Evolutionary conservation across 2,113 vertebrate genomes (phyloP).

Genomic region (Colius striatus): DNA sequence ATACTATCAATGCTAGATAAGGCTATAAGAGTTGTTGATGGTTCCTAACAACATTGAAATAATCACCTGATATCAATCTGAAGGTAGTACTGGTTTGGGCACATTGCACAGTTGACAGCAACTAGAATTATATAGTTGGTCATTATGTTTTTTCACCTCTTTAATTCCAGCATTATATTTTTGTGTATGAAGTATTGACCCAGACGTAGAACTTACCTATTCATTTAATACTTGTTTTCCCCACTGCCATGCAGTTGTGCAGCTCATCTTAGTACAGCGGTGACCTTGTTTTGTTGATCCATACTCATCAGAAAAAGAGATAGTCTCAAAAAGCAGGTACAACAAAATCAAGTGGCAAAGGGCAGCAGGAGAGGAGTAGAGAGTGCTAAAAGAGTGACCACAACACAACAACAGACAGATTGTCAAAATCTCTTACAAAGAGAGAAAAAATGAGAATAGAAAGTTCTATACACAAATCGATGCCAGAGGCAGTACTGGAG

Average conservation of each 20-base stretch:
- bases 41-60: background rate
- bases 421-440: background rate
- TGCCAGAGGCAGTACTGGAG: background rate
- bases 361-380: background rate
- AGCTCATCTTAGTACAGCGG: background rate
- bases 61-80: background rate
- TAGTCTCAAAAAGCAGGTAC: background rate
- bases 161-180: background rate
- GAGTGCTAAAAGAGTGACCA: background rate
- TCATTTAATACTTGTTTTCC: background rate
- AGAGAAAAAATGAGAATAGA: background rate
- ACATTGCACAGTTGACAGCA: background rate
- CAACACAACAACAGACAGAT: background rate
- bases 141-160: fast-evolving
- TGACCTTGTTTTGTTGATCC: too few species aligned
- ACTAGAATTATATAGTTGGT: background rate
- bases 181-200: background rate
- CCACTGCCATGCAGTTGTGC: background rate
- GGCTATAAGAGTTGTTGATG: background rate
- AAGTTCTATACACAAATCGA: fast-evolving
- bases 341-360: background rate
- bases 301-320: background rate
- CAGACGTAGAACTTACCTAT: background rate
- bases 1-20: background rate
- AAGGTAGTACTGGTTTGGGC: background rate